These are phyloP conservation scores for Pseudomyrmex cubaensis DNA, from an alignment of 1,140 invertebrate genomes.

Conservation along the genomic window DNA sequence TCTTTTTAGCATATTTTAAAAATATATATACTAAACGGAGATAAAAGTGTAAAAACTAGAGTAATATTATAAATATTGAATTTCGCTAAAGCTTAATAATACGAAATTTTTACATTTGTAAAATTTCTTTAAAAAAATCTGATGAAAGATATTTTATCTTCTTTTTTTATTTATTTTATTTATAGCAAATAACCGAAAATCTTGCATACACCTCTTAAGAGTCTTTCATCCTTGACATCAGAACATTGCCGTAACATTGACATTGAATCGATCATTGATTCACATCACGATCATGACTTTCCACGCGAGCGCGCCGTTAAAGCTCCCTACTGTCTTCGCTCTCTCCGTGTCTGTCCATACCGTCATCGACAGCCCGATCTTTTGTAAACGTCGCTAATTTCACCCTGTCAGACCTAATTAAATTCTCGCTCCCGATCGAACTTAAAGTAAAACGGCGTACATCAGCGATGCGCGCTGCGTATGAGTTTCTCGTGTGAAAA, in stretches of 20 bases:
- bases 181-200: constrained; percentile 40
- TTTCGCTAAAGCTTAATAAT: no score
- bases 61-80: no score
- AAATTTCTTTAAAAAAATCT: not conserved
- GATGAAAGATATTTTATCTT: not conserved
- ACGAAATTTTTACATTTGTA: not conserved
- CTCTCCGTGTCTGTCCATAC: constrained; percentile 2
- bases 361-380: constrained; percentile 10
- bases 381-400: constrained; percentile 66
- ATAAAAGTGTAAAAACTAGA: no score
- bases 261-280: constrained; percentile 77
- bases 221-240: constrained; percentile 61
- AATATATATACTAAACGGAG: no score
- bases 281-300: constrained; percentile 80
- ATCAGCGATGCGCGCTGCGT: constrained; percentile 67
- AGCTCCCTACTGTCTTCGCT: constrained; percentile 18
- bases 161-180: not conserved
- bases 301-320: constrained; percentile 71
- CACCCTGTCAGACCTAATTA: constrained; percentile 61
- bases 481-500: constrained; percentile 71
- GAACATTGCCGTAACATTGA: constrained; percentile 68
- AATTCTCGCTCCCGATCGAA: constrained; percentile 31
- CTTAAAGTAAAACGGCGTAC: not conserved
- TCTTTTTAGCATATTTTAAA: no score
- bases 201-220: constrained; percentile 33